These are phyloP conservation scores for Bombus sibiricus DNA, from an alignment of 1,140 invertebrate genomes.

Conservation along the genomic window DNA sequence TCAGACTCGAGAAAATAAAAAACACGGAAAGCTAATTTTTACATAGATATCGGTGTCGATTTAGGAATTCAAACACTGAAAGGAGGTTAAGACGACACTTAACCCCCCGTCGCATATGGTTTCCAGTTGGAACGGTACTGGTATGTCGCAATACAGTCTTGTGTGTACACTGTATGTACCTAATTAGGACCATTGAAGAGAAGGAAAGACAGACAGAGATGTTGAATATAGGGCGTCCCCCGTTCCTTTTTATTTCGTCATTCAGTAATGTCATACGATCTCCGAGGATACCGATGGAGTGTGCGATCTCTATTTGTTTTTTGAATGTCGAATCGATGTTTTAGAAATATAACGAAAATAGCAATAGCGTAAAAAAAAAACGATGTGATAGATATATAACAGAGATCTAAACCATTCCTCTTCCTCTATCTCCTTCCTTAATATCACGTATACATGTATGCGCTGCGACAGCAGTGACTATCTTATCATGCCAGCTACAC, in stretches of 20 bases:
- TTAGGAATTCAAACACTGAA: conserved; percentile 49
- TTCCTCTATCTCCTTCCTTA: conserved; percentile 55
- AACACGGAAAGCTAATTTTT: not conserved
- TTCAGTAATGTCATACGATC: conserved; percentile 1
- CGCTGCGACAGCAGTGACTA: conserved; percentile 46
- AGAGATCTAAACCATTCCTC: conserved; percentile 32
- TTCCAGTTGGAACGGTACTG: conserved; percentile 57
- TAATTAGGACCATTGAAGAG: conserved; percentile 61
- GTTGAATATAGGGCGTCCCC: conserved; percentile 42
- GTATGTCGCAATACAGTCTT: conserved; percentile 51
- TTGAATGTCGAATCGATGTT: no score
- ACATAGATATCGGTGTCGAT: conserved; percentile 18
- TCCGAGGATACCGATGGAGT: not conserved
- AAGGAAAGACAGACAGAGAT: conserved; percentile 35
- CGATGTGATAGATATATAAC: not conserved
- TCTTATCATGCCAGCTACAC: conserved; percentile 66
- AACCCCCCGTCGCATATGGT: conserved; percentile 57
- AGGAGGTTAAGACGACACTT: conserved; percentile 62
- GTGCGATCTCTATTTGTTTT: not conserved
- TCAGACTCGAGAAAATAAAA: not conserved
- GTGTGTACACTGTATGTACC: conserved; percentile 53
- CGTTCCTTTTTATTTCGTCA: conserved; percentile 41
- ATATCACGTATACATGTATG: conserved; percentile 32
- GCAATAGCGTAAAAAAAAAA: conserved; percentile 2
- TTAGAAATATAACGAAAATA: not conserved